Conservation (phyloP, 2,797 vertebrate genomes). For the Rhabdomys pumilio region DNA sequence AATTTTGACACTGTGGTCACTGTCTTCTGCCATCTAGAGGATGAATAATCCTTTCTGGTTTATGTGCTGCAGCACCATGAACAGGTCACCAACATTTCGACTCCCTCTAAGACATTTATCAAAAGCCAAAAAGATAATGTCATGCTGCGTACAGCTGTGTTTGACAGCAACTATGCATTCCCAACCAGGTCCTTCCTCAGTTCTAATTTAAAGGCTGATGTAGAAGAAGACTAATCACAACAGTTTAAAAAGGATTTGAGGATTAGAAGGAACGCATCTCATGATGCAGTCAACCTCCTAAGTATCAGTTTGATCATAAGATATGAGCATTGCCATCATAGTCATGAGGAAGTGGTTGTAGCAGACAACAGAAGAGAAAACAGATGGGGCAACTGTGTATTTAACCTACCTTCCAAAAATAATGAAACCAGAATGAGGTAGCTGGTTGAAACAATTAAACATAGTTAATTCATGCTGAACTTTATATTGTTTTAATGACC, state of each 20-base stretch:
- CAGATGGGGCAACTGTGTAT: background rate
- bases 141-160: fast-evolving
- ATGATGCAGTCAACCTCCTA: no score
- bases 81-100: background rate
- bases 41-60: background rate
- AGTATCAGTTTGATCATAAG: background rate
- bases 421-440: background rate
- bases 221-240: slow-evolving; percentile 74
- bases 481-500: background rate
- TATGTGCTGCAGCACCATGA: background rate
- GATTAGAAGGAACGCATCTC: background rate
- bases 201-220: background rate
- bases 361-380: background rate
- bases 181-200: no score
- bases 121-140: background rate
- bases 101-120: background rate
- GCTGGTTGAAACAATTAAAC: background rate
- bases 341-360: background rate
- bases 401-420: background rate
- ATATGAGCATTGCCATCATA: background rate
- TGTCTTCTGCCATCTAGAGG: background rate
- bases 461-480: background rate
- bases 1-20: background rate
- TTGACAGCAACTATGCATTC: background rate
- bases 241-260: background rate